Conservation (phyloP, 2,888 invertebrate genomes). For the Cephus rjabovi region DNA sequence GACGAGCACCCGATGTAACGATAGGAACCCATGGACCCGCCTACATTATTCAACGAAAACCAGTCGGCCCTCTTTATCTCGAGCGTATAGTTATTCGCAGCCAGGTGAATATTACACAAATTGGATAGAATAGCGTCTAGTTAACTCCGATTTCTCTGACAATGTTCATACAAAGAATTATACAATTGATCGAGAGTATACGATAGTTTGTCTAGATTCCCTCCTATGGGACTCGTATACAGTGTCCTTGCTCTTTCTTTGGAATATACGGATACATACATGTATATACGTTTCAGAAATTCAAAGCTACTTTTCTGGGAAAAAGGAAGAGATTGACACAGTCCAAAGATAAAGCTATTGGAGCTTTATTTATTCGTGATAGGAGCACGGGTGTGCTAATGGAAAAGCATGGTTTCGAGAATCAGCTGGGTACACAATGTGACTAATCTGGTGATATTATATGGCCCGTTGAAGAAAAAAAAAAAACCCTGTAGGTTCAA, state of each 20-base stretch:
- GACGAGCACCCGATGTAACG: constrained; percentile 32
- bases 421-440: constrained; percentile 50
- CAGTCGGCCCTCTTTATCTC: neutral
- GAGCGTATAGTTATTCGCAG: neutral
- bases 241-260: neutral
- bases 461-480: neutral
- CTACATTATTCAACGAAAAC: constrained; percentile 39
- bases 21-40: constrained; percentile 32
- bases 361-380: constrained; percentile 11
- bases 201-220: neutral
- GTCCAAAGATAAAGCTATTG: neutral
- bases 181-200: neutral
- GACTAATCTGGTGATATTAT: constrained; percentile 43
- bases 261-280: neutral
- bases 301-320: neutral
- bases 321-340: neutral
- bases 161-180: neutral
- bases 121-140: neutral
- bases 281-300: neutral
- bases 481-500: neutral
- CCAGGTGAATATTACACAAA: neutral
- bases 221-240: neutral
- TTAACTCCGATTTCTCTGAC: neutral
- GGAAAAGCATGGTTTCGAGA: constrained; percentile 12
- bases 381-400: neutral